phyloP scores from a whole-genome alignment of 2,888 invertebrate genomes.

The Conomelus anceps region DNA sequence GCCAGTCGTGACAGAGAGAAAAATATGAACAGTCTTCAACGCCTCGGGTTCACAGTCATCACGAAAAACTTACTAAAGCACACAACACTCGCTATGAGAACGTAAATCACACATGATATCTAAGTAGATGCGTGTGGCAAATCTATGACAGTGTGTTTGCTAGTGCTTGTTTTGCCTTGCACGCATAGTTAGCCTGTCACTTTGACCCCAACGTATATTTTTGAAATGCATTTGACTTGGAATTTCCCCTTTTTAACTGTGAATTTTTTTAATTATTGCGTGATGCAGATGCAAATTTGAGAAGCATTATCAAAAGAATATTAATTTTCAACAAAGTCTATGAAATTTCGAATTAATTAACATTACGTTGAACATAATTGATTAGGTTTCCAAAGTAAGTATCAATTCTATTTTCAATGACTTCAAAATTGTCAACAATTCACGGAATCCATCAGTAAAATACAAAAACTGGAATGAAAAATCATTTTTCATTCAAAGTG shows the following conservation, averaged over 20 bases:
- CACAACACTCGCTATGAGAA: background rate
- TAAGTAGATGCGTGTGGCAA: background rate
- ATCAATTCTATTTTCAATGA: too few species aligned
- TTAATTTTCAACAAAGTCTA: too few species aligned
- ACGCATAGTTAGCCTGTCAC: background rate
- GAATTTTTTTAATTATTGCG: background rate
- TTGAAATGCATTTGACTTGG: background rate
- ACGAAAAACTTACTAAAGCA: background rate
- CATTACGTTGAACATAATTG: too few species aligned
- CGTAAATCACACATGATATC: background rate
- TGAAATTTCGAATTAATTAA: too few species aligned
- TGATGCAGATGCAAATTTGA: background rate
- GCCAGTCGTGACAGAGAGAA: background rate
- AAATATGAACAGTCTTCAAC: background rate
- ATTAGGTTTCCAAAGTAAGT: too few species aligned
- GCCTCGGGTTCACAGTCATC: background rate
- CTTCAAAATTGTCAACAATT: too few species aligned
- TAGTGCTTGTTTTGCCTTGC: background rate
- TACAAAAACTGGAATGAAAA: too few species aligned
- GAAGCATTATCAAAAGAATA: background rate
- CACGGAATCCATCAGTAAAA: too few species aligned
- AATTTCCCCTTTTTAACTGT: background rate
- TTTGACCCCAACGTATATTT: background rate
- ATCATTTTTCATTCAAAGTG: too few species aligned
- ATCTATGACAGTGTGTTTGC: background rate